Percentiles rank a stretch among this genome's conserved stretches.
These are phyloP conservation scores for Charanyca ferruginea DNA, from an alignment of 2,888 invertebrate species.

Conservation along the genomic window DNA sequence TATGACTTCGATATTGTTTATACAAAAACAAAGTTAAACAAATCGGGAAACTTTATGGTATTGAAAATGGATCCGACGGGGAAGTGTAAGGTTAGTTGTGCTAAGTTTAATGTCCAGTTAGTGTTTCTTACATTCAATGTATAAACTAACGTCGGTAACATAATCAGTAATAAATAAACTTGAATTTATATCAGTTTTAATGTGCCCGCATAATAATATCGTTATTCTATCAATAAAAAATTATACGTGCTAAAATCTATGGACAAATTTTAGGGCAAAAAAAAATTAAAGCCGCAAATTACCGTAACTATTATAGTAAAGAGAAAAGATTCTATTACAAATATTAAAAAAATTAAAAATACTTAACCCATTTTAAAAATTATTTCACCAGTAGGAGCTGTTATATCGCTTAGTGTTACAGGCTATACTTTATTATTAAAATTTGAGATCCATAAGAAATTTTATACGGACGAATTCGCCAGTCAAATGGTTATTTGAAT, in stretches of 20 bases:
- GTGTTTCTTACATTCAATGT: constrained; percentile 3
- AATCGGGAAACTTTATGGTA: constrained; percentile 46
- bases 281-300: constrained; percentile 31
- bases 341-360: no score
- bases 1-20: constrained; percentile 61
- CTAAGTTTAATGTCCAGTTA: constrained; percentile 1
- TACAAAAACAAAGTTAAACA: constrained; percentile 51
- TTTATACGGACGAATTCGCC: no score
- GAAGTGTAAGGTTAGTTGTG: constrained; percentile 7
- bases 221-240: constrained; percentile 33
- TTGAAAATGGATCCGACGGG: constrained; percentile 30
- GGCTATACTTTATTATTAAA: no score
- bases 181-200: constrained; percentile 29
- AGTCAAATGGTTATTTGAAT: no score
- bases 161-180: constrained; percentile 22
- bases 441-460: no score
- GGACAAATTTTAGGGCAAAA: constrained; percentile 21
- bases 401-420: no score
- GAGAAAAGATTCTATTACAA: no score
- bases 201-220: constrained; percentile 19
- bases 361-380: no score
- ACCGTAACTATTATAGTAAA: no score
- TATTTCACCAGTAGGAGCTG: no score
- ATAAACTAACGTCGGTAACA: background rate
- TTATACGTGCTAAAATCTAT: constrained; percentile 21